Evolutionary conservation across 2,797 vertebrate species (phyloP).

Genomic region (Siniperca obscura): DNA sequence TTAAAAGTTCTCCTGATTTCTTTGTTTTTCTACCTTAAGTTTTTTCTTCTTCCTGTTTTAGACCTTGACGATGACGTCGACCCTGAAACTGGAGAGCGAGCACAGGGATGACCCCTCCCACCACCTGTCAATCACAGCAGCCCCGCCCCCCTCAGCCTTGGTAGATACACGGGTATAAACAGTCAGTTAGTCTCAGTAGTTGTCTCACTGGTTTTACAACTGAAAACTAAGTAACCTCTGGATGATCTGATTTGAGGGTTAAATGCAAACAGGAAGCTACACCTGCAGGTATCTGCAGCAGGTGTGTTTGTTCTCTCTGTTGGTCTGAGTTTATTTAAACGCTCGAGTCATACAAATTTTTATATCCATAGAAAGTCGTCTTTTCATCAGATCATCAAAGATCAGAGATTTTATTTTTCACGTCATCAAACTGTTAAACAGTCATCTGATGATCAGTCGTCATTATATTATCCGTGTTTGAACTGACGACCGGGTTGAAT

Average conservation of each 20-base stretch:
- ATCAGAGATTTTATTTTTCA: background rate
- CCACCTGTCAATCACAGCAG: background rate
- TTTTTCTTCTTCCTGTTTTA: slow-evolving; percentile 44
- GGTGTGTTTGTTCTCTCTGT: too few species aligned
- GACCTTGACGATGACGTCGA: slow-evolving; percentile 68
- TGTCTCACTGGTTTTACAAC: too few species aligned
- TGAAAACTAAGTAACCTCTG: too few species aligned
- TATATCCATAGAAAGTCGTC: background rate
- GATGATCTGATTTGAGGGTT: too few species aligned
- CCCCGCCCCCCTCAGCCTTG: background rate
- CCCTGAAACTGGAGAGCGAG: slow-evolving; percentile 77
- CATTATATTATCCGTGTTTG: background rate
- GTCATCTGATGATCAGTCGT: background rate
- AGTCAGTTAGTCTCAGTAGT: background rate
- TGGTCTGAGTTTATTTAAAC: background rate
- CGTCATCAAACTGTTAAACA: background rate
- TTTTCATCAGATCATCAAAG: background rate
- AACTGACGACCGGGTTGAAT: background rate
- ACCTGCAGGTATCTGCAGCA: too few species aligned
- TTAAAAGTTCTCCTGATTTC: background rate
- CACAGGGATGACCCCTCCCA: slow-evolving; percentile 58
- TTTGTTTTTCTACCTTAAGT: too few species aligned
- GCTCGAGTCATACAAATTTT: background rate
- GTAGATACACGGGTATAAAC: too few species aligned
- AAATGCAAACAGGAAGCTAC: too few species aligned